Percentiles rank a stretch among this genome's conserved stretches.
These are phyloP conservation scores for Sinonovacula constricta DNA, from an alignment of 1,140 invertebrate species.

Conservation along the genomic window DNA sequence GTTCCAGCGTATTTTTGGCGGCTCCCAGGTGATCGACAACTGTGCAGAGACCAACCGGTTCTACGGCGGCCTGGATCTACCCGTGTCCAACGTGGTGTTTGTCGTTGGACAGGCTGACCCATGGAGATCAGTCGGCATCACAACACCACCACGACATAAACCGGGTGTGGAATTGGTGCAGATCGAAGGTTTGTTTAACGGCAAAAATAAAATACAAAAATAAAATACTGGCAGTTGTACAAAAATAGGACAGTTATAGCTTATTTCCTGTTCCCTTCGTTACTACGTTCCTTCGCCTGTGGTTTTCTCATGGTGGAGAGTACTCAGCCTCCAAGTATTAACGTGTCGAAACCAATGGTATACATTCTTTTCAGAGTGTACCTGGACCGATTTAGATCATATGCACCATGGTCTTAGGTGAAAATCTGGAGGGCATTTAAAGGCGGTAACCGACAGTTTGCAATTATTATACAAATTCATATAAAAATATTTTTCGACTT, in stretches of 20 bases:
- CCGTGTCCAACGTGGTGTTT: constrained; percentile 87
- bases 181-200: constrained; percentile 3
- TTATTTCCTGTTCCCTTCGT: background rate
- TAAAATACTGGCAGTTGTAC: background rate
- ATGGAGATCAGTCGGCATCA: constrained; percentile 88
- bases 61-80: constrained; percentile 87
- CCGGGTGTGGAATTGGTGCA: constrained; percentile 56
- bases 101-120: constrained; percentile 94
- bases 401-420: too few species aligned
- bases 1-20: constrained; percentile 83
- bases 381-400: too few species aligned
- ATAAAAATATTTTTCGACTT: too few species aligned
- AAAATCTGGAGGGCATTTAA: too few species aligned
- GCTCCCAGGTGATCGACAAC: constrained; percentile 81
- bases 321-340: background rate
- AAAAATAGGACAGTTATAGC: background rate
- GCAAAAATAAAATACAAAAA: background rate
- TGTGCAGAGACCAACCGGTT: constrained; percentile 86
- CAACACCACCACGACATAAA: constrained; percentile 48
- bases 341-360: too few species aligned
- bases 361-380: too few species aligned
- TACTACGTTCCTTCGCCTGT: background rate
- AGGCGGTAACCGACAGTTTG: too few species aligned
- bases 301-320: background rate
- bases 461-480: too few species aligned